phyloP scores from a whole-genome alignment of 2,888 invertebrate genomes.

The Idaea straminata region DNA sequence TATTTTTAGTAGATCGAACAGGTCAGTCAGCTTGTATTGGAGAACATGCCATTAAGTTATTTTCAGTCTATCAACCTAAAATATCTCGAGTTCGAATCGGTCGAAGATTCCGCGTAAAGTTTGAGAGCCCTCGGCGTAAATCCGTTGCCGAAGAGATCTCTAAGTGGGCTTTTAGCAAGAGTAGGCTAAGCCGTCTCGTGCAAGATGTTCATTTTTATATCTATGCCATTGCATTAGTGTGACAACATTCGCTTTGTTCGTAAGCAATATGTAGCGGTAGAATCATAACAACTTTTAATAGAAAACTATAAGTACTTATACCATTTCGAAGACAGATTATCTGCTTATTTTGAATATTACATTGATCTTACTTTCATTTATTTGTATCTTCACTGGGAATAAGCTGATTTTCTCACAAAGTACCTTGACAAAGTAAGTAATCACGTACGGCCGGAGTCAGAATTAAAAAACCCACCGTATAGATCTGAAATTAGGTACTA shows the following conservation, averaged over 20 bases:
- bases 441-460: too few species aligned
- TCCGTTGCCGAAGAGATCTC: constrained; percentile 72
- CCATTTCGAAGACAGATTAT: constrained; percentile 26
- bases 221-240: constrained; percentile 51
- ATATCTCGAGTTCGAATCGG: constrained; percentile 58
- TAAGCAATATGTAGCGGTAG: not conserved
- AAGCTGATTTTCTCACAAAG: not conserved
- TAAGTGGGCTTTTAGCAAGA: constrained; percentile 79
- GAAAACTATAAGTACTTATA: constrained; percentile 18
- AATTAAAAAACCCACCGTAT: too few species aligned
- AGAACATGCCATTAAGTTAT: constrained; percentile 18
- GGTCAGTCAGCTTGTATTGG: not conserved
- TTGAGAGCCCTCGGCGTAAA: constrained; percentile 67
- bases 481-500: too few species aligned
- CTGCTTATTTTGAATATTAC: not conserved
- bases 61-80: constrained; percentile 48
- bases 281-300: not conserved
- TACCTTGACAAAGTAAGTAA: not conserved
- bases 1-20: not conserved
- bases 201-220: constrained; percentile 72
- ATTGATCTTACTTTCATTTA: not conserved
- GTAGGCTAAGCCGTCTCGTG: constrained; percentile 74
- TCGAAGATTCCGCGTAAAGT: constrained; percentile 62
- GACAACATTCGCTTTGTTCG: constrained; percentile 20
- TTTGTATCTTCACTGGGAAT: not conserved